phyloP scores from a whole-genome alignment of 2,113 vertebrate species.

The Budorcas taxicolor region DNA sequence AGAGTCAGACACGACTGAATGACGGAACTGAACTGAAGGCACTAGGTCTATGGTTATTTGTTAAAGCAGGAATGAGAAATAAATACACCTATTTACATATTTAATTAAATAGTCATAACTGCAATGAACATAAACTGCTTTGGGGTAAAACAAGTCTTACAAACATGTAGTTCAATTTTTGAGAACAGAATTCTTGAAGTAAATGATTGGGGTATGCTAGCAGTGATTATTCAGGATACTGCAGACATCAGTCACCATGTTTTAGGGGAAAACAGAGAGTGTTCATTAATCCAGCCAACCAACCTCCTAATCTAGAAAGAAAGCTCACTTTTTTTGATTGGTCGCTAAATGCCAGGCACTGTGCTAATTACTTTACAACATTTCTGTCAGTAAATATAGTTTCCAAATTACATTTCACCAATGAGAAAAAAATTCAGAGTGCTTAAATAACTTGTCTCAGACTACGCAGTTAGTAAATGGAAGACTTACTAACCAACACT shows the following conservation, averaged over 20 bases:
- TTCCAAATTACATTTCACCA: background rate
- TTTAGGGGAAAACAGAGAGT: background rate
- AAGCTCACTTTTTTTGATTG: background rate
- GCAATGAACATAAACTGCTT: background rate
- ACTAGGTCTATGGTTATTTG: background rate
- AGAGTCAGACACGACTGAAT: accelerated
- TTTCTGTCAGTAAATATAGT: background rate
- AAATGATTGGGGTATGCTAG: background rate
- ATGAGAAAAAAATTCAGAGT: conserved; percentile 15
- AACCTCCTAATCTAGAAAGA: background rate
- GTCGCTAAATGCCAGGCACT: background rate
- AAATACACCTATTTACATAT: background rate
- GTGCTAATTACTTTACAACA: background rate
- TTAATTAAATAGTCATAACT: background rate
- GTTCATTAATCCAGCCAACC: background rate
- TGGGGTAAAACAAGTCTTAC: background rate
- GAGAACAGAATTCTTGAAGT: background rate
- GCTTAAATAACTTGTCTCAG: background rate
- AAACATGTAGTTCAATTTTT: background rate
- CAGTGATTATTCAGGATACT: background rate
- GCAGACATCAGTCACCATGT: background rate
- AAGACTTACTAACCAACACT: background rate
- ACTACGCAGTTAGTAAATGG: background rate
- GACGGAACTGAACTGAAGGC: background rate
- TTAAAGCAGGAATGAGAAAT: background rate